Percentiles rank a stretch among this genome's conserved stretches.
phyloP scores from a whole-genome alignment of 2,797 vertebrate genomes.

The Nothura maculosa region DNA sequence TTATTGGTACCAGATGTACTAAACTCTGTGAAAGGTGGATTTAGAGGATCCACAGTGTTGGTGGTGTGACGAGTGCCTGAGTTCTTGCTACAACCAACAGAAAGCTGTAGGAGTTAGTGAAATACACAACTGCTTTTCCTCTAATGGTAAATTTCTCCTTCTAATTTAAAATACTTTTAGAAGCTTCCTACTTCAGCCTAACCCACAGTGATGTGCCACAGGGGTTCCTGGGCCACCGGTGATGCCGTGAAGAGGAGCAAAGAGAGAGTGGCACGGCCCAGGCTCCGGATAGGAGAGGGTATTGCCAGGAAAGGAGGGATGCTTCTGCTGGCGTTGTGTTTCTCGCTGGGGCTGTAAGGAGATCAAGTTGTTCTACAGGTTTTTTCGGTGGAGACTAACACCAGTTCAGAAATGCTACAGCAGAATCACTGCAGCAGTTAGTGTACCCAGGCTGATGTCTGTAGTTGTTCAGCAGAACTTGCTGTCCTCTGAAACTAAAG shows the following conservation, averaged over 20 bases:
- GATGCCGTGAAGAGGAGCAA: background rate
- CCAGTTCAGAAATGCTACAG: background rate
- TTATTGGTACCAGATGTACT: background rate
- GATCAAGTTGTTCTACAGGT: background rate
- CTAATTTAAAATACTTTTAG: background rate
- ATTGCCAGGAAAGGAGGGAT: background rate
- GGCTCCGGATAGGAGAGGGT: background rate
- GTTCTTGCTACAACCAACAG: background rate
- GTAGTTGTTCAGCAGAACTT: background rate
- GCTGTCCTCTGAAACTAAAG: background rate
- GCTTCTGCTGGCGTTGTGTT: background rate
- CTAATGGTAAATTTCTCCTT: background rate
- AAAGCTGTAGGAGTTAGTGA: background rate
- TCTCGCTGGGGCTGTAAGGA: background rate
- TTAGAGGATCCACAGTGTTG: background rate
- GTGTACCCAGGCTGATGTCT: background rate
- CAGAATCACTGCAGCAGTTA: background rate
- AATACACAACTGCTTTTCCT: background rate
- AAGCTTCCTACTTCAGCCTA: background rate
- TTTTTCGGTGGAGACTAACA: background rate
- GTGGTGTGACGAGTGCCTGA: background rate
- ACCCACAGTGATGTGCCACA: background rate
- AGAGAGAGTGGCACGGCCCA: background rate
- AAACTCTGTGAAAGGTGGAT: background rate
- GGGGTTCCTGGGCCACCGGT: fast-evolving